Percentiles rank a stretch among this genome's conserved stretches.
phyloP scores from a whole-genome alignment of 2,113 vertebrate genomes.

The Psammodynastes pulverulentus region DNA sequence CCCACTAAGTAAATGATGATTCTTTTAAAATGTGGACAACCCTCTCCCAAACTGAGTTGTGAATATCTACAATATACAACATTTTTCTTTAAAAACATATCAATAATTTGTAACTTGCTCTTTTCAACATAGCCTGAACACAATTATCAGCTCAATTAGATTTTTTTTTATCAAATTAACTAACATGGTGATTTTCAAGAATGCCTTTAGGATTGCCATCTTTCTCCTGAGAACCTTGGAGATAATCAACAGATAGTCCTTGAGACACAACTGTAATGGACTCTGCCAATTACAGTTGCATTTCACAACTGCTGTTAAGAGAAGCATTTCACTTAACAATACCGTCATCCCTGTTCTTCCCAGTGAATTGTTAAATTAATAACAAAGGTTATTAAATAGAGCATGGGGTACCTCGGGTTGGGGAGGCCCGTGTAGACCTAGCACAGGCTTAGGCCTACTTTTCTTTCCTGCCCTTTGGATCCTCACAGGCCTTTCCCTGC shows the following conservation, averaged over 20 bases:
- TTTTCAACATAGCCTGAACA: not conserved
- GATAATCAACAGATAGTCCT: not conserved
- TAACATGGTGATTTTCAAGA: not conserved
- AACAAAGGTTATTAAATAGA: not conserved
- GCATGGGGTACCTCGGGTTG: not conserved
- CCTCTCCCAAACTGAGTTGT: not conserved
- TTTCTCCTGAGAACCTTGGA: not conserved
- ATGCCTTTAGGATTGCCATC: not conserved
- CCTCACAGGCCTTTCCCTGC: not conserved
- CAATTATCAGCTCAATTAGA: not conserved
- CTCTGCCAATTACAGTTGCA: not conserved
- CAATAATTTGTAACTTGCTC: not conserved
- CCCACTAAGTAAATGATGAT: not conserved
- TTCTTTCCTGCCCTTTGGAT: not conserved
- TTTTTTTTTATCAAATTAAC: not conserved
- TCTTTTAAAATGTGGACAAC: not conserved
- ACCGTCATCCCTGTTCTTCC: not conserved
- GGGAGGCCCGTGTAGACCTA: not conserved
- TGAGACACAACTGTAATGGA: not conserved
- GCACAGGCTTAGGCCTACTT: not conserved
- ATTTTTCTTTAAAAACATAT: not conserved
- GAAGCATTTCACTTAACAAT: not conserved
- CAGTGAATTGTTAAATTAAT: not conserved
- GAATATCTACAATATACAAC: not conserved
- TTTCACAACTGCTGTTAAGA: not conserved